phyloP scores from a whole-genome alignment of 2,888 invertebrate species.

The Ctena decussata region DNA sequence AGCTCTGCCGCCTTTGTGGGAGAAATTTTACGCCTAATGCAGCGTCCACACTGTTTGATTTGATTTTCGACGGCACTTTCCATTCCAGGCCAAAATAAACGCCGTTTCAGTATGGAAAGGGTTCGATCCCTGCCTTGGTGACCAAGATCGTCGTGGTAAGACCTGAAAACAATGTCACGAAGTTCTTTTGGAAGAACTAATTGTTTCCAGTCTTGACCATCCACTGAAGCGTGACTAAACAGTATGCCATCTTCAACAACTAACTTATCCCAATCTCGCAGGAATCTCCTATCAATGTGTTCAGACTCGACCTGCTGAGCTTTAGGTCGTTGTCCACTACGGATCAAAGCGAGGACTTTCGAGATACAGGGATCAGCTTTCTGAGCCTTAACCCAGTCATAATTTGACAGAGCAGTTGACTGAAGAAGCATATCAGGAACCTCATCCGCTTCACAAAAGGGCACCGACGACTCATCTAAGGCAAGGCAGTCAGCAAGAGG shows the following conservation, averaged over 20 bases:
- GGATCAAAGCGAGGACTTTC: neutral
- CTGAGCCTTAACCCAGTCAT: neutral
- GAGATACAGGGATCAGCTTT: neutral
- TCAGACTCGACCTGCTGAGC: neutral
- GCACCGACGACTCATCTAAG: neutral
- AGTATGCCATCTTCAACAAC: neutral
- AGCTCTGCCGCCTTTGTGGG: neutral
- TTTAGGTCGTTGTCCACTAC: neutral
- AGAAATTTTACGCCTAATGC: conserved; percentile 19
- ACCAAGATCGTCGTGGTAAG: conserved; percentile 21
- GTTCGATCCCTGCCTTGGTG: conserved; percentile 20
- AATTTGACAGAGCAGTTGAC: neutral
- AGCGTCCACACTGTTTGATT: conserved; percentile 25
- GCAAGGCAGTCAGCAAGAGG: neutral
- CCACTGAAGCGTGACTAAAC: neutral
- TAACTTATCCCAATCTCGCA: neutral
- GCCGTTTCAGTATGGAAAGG: neutral
- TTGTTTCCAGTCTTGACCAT: neutral
- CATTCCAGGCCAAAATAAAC: conserved; percentile 34
- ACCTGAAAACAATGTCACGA: neutral
- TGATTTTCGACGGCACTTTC: neutral
- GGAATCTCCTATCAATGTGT: neutral
- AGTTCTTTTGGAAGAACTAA: neutral
- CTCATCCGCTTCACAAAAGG: neutral
- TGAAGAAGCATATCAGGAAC: neutral